Conservation (phyloP, 2,113 vertebrate species). For the Vidua macroura region DNA sequence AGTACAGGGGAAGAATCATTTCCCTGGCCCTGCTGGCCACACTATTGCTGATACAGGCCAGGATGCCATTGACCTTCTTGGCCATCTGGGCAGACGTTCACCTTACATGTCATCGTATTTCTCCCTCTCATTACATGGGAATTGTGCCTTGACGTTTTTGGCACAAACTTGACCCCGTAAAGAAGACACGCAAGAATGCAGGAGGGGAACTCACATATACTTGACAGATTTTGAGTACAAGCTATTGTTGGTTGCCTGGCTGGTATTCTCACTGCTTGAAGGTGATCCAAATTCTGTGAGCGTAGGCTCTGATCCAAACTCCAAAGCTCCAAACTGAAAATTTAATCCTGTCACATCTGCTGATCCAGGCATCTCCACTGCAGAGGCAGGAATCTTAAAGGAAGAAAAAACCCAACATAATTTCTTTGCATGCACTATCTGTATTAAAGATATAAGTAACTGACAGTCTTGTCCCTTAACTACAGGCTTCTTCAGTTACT, state of each 20-base stretch:
- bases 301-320: constrained; percentile 90
- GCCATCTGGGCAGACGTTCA: background rate
- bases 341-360: constrained; percentile 88
- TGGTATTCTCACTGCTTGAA: constrained; percentile 75
- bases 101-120: background rate
- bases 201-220: constrained; percentile 56
- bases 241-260: constrained; percentile 78
- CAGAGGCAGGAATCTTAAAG: constrained; percentile 87
- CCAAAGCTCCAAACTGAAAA: constrained; percentile 94
- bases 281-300: constrained; percentile 82
- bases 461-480: background rate
- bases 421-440: background rate
- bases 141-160: background rate
- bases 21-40: background rate
- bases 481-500: background rate
- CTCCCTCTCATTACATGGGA: background rate
- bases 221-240: constrained; percentile 89
- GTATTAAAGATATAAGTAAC: background rate
- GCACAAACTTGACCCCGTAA: background rate
- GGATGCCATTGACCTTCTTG: background rate
- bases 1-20: background rate
- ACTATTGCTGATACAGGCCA: background rate
- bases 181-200: background rate
- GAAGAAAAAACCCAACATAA: background rate
- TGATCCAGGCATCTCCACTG: constrained; percentile 95